phyloP scores from a whole-genome alignment of 2,797 vertebrate genomes.

The Lateolabrax maculatus region DNA sequence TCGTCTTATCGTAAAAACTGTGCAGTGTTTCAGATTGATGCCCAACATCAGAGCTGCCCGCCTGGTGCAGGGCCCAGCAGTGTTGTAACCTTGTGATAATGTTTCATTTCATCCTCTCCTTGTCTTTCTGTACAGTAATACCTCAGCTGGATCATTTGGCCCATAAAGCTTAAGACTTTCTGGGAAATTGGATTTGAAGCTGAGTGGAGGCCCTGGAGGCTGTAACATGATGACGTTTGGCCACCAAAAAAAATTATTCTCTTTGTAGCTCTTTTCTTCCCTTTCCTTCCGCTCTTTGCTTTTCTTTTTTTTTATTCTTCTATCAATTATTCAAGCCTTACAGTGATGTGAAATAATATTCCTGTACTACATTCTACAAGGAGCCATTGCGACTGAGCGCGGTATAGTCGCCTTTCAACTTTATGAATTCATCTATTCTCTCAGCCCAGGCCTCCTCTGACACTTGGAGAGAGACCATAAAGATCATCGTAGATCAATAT shows the following conservation, averaged over 20 bases:
- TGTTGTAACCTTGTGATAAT: slow-evolving; percentile 76
- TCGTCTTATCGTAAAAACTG: slow-evolving; percentile 71
- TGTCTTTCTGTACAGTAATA: slow-evolving; percentile 72
- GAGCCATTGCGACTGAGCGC: slow-evolving; percentile 34
- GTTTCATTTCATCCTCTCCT: slow-evolving; percentile 74
- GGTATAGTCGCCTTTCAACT: slow-evolving; percentile 49
- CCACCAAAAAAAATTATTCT: slow-evolving; percentile 22
- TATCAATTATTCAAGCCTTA: slow-evolving; percentile 73
- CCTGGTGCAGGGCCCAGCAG: slow-evolving; percentile 61
- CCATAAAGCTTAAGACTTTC: slow-evolving; percentile 83
- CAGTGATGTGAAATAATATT: slow-evolving; percentile 48
- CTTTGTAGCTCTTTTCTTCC: slow-evolving; percentile 42
- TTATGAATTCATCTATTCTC: slow-evolving; percentile 66
- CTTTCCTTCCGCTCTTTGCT: slow-evolving; percentile 1
- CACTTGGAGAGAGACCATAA: slow-evolving; percentile 34
- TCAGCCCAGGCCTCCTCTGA: slow-evolving; percentile 35
- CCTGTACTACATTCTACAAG: slow-evolving; percentile 31
- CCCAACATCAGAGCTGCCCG: slow-evolving; percentile 40
- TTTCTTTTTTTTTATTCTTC: slow-evolving; percentile 20
- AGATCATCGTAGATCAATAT: slow-evolving; percentile 40
- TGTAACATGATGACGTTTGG: slow-evolving; percentile 54
- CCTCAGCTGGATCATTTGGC: slow-evolving; percentile 75
- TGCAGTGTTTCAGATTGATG: slow-evolving; percentile 66
- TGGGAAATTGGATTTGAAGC: slow-evolving; percentile 83
- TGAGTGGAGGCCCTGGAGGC: slow-evolving; percentile 70